These are phyloP conservation scores for Chascanopsetta lugubris DNA, from an alignment of 2,113 vertebrate genomes.

Conservation along the genomic window DNA sequence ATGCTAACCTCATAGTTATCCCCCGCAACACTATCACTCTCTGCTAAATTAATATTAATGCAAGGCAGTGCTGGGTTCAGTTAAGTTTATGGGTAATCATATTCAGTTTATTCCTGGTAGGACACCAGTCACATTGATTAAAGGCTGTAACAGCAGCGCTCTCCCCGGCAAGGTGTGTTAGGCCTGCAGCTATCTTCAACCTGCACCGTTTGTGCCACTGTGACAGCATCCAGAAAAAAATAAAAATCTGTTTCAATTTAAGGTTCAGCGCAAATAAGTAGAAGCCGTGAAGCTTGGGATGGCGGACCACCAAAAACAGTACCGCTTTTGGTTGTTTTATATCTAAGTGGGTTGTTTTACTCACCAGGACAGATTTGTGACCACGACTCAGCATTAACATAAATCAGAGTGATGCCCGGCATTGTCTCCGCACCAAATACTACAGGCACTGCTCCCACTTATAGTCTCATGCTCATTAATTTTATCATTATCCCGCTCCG, in stretches of 20 bases:
- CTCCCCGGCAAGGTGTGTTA: conserved; percentile 66
- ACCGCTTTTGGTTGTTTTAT: conserved; percentile 32
- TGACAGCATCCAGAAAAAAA: conserved; percentile 46
- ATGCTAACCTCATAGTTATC: conserved; percentile 79
- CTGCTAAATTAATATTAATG: conserved; percentile 85
- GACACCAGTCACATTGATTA: conserved; percentile 83
- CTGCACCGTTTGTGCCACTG: conserved; percentile 36
- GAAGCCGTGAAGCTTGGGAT: conserved; percentile 30
- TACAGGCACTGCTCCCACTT: conserved; percentile 71
- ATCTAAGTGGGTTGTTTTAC: conserved; percentile 61
- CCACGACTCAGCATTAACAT: conserved; percentile 58
- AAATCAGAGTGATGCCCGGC: conserved; percentile 68
- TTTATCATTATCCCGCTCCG: conserved; percentile 75
- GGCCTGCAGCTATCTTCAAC: conserved; percentile 71
- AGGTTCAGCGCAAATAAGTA: conserved; percentile 18
- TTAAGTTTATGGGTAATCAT: conserved; percentile 86
- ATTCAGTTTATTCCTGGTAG: conserved; percentile 84
- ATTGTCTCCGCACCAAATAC: conserved; percentile 73
- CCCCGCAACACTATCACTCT: conserved; percentile 68
- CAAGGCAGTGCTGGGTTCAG: conserved; percentile 75
- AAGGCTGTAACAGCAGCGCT: conserved; percentile 68
- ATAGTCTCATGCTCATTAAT: conserved; percentile 77
- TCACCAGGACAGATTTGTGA: conserved; percentile 49
- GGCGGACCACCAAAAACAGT: conserved; percentile 50
- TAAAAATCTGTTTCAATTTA: conserved; percentile 28